Base-by-base conservation (phyloP, 30 jellyfish, hydroid and myxozoan genomes). In the Sanderia malayensis region DNA sequence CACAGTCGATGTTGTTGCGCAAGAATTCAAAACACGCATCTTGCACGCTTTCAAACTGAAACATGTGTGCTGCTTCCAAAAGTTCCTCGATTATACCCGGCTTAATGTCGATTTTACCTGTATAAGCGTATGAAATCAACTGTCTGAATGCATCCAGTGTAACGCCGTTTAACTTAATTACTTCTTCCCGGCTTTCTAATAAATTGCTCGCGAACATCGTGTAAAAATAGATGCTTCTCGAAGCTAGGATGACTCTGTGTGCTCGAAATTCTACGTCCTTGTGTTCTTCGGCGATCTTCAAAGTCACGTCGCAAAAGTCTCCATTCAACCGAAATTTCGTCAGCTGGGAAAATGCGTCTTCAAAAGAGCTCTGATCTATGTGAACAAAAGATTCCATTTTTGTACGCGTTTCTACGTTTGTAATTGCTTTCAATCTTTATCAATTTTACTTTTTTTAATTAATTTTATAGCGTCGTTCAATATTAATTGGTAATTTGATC, bases 51-150 rank as follows among this genome's bases (percentile, higher is more conserved):
- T 73, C 93, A 59, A 89, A 76, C 55, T 88, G 90, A 41, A 89
- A 32, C 95, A 89, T 81, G 60, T 89, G 92, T 45, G 97, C 93
- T 18, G 97, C 95, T 21, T 70, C 86, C 11, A 89, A 60, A 2
- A 89, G 21, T 13, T 74, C 82, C 30, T 70, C 92, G 59, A 89
- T 73, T 27, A 31, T 76, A 1, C 71, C 88, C 7, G 90, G 71
- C 0, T 53, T 13, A 4, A 89, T 82, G 0, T 32, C 19, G 49
- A 89, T 70, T 27, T 46, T 71, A 9, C 95, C 84, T 4, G 95
- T 66, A 83, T 89, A 89, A 7, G 91, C 71, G 59, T 68, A 89
- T 22, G 73, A 60, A 29, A 89, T 25, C 3, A 89, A 85, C 62
- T 64, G 71, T 15, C 64, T 52, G 17, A 89, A 70, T 2, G 95